Evolutionary conservation across 2,797 vertebrate genomes (phyloP).

Genomic region (Syngnathus rostellatus): DNA sequence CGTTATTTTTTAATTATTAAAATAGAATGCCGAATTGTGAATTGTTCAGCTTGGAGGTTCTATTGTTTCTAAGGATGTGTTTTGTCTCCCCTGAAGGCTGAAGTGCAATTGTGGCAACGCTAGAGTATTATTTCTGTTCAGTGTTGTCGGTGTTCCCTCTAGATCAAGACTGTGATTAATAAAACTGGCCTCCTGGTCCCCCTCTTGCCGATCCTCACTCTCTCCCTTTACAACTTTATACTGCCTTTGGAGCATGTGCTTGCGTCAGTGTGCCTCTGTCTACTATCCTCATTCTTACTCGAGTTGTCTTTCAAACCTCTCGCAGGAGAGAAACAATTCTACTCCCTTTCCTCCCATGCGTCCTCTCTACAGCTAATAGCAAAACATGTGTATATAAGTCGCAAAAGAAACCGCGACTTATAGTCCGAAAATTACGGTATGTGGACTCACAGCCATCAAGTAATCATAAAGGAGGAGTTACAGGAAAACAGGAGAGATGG

Average conservation of each 20-base stretch:
- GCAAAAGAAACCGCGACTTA: no score
- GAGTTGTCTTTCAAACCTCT: constrained; percentile 21
- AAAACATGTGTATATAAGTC: constrained; percentile 52
- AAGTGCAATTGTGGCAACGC: constrained; percentile 29
- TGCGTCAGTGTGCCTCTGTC: constrained; percentile 9
- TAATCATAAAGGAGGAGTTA: constrained; percentile 73
- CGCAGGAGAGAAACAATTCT: constrained; percentile 38
- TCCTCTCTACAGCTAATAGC: constrained; percentile 46
- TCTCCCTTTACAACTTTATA: constrained; percentile 37
- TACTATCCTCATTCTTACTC: background rate
- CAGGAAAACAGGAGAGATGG: constrained; percentile 65
- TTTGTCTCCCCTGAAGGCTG: constrained; percentile 13
- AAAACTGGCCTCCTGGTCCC: constrained; percentile 58
- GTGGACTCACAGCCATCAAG: constrained; percentile 60
- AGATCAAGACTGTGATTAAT: constrained; percentile 71
- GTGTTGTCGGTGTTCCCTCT: constrained; percentile 49
- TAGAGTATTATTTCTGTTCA: constrained; percentile 40
- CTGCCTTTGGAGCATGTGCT: constrained; percentile 32
- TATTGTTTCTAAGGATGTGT: constrained; percentile 5
- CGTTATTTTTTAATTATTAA: background rate
- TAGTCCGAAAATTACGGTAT: constrained; percentile 24
- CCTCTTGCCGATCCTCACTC: constrained; percentile 54
- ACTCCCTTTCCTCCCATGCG: constrained; percentile 25
- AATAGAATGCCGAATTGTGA: background rate
- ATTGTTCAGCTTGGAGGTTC: background rate